A percentile compares a stretch with the other conserved stretches of the same genome.
Conservation (phyloP, 2,888 invertebrate genomes). For the Sarcophaga subvicina region DNA sequence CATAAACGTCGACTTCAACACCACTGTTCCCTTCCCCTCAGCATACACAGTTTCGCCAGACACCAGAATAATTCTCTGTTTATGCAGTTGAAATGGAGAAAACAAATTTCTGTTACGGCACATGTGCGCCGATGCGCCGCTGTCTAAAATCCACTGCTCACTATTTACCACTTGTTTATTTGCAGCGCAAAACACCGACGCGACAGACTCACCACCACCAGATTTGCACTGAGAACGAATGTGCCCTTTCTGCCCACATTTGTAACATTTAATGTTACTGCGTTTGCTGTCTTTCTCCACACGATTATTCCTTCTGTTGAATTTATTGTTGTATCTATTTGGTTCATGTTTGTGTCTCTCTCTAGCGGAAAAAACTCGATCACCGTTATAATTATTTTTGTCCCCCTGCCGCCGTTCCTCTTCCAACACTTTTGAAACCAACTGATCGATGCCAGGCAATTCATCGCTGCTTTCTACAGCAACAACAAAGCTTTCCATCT, state of each 20-base stretch:
- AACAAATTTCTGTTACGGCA: background rate
- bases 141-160: background rate
- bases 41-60: background rate
- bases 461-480: background rate
- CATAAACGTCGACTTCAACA: background rate
- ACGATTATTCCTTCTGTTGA: conserved; percentile 12
- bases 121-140: background rate
- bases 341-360: conserved; percentile 17
- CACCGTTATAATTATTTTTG: no score
- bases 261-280: no score
- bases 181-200: background rate
- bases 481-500: conserved; percentile 8
- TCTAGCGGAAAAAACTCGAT: background rate
- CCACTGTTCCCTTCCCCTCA: background rate
- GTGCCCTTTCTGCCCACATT: background rate
- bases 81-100: background rate
- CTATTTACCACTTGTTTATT: background rate
- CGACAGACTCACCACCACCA: background rate
- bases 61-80: background rate
- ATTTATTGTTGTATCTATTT: conserved; percentile 23
- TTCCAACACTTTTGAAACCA: no score
- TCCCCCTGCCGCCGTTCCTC: no score
- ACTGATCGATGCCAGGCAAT: no score
- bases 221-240: background rate
- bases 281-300: background rate